Percentiles rank a stretch among this genome's conserved stretches.
Conservation (phyloP, 2,888 invertebrate species). For the Oeneis ivallda region DNA sequence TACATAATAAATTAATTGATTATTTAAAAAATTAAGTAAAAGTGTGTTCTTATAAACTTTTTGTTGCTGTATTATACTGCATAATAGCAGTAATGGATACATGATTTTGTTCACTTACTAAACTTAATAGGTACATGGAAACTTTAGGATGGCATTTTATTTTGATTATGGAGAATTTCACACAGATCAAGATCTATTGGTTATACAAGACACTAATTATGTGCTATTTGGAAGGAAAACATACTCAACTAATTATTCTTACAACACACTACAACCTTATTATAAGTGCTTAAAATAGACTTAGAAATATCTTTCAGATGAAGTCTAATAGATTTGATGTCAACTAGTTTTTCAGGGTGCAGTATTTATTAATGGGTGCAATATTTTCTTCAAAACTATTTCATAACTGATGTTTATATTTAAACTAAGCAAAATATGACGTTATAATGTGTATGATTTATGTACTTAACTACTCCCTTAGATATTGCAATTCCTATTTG, state of each 20-base stretch:
- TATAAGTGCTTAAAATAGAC: conserved; percentile 35
- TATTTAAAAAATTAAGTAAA: background rate
- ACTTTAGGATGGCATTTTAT: background rate
- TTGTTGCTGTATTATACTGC: no score
- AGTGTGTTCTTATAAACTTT: background rate
- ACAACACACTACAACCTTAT: conserved; percentile 11
- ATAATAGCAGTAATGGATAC: background rate
- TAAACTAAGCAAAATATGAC: background rate
- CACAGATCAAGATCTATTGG: background rate
- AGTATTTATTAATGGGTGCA: conserved; percentile 32
- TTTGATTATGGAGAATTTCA: background rate
- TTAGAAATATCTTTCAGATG: conserved; percentile 22
- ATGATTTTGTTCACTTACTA: no score
- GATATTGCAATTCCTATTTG: conserved; percentile 46
- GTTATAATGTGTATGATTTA: background rate
- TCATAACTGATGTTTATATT: background rate
- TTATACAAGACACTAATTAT: background rate
- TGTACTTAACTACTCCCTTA: conserved; percentile 17
- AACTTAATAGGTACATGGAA: no score
- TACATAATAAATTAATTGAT: background rate
- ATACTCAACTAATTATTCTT: background rate
- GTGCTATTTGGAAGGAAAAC: background rate
- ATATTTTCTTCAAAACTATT: conserved; percentile 5
- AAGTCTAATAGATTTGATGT: conserved; percentile 8
- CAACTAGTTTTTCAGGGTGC: conserved; percentile 23